Evolutionary conservation across 2,888 invertebrate species (phyloP), one percentile per base, ranked within the genome.

Genomic region (Cantharis lateralis): DNA sequence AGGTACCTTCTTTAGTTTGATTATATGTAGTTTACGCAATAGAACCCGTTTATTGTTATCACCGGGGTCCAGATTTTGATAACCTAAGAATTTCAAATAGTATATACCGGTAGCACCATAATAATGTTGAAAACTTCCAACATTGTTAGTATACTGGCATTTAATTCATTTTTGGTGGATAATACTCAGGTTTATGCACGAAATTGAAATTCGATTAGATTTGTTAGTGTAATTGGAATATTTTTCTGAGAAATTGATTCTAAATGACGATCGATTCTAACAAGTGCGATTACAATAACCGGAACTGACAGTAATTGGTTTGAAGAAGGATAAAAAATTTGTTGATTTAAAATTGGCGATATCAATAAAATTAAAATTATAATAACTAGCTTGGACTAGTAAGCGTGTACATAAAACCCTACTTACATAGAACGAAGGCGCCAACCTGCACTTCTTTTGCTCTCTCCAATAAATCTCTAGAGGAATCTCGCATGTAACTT

Each of bases 401-500:
- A 71, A 62, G 24, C 16, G 63, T 68, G 71, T 71, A 71, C 72
- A 74, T 62, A 64, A 69, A 72, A 64, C 26, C 28, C 26, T 75
- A 68, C 77, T 72, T 74, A 75, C 68, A 28, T 68, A 76, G 78
- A 78, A 74, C 76, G 78, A 71, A 82, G 81, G 80, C 81, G 80
- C 81, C 81, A 81, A 80, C 79, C 77, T 74, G 79, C 68, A 76
- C 76, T 82, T 80, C 79, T 82, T 81, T 79, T 79, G 78, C 80
- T 79, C 79, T 79, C 80, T 76, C 80, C 78, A 77, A 80, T 80
- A 78, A 80, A 80, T 80, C 78, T 78, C 75, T 70, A 74, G 76
- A 76, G 80, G 82, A 80, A 82, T 81, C 82, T 81, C 77, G 80
- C 80, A 76, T 80, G 81, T 81, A 81, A 78, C 81, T 80, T 77